Conservation (phyloP, 2,888 invertebrate species). For the Stenurella melanura region DNA sequence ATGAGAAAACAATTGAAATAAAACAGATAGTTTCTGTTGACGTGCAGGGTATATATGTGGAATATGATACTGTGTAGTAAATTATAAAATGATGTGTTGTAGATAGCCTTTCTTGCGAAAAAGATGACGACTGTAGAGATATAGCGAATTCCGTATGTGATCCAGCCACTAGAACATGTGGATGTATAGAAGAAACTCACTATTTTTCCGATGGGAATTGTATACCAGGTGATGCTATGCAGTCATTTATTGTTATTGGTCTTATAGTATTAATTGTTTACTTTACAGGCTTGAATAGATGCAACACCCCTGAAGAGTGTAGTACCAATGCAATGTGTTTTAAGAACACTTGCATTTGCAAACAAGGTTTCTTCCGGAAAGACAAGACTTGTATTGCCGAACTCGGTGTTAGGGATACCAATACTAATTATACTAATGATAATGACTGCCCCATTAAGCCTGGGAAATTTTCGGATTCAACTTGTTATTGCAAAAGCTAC, state of each 20-base stretch:
- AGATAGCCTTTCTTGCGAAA: conserved; percentile 40
- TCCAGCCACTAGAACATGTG: conserved; percentile 44
- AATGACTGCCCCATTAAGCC: conserved; percentile 60
- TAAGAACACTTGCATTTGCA: conserved; percentile 55
- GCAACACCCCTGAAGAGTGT: conserved; percentile 13
- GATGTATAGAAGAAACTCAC: conserved; percentile 36
- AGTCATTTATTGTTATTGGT: too few species aligned
- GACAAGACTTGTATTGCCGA: conserved; percentile 56
- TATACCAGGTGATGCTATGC: conserved; percentile 41
- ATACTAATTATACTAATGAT: conserved; percentile 40
- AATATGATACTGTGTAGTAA: neutral
- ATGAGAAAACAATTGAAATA: neutral
- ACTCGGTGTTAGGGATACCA: conserved; percentile 55
- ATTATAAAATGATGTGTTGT: conserved; percentile 29
- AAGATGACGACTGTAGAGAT: conserved; percentile 49
- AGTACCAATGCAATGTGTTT: conserved; percentile 45
- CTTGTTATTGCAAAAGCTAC: conserved; percentile 61
- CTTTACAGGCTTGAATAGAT: conserved; percentile 43
- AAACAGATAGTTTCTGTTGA: neutral
- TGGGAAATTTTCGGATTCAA: conserved; percentile 48
- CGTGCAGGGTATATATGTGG: conserved; percentile 16
- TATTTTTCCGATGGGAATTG: conserved; percentile 44
- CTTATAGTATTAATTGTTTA: neutral
- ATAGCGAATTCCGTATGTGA: conserved; percentile 53
- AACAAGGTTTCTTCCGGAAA: conserved; percentile 55